A percentile compares a stretch with the other conserved stretches of the same genome.
phyloP scores from a whole-genome alignment of 2,888 invertebrate species.

The Hydrotaea diabolus region DNA sequence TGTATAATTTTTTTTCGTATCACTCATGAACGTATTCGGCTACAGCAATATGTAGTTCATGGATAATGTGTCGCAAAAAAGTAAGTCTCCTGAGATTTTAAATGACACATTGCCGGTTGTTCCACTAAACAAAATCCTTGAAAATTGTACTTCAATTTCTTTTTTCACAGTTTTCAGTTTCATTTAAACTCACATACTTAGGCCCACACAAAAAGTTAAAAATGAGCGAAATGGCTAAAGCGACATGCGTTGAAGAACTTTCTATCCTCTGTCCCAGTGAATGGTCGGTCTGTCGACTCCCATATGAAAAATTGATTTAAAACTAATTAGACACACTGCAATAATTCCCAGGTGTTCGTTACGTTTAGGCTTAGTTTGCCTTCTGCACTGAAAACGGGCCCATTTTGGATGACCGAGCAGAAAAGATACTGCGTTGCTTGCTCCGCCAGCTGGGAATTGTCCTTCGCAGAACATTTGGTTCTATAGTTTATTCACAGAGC shows the following conservation, averaged over 20 bases:
- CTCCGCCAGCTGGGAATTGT: conserved; percentile 55
- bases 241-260: conserved; percentile 2
- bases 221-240: background rate
- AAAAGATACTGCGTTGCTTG: no score
- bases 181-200: background rate
- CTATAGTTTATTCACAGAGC: background rate
- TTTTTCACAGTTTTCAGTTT: background rate
- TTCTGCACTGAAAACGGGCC: background rate
- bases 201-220: background rate
- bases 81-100: background rate
- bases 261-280: background rate
- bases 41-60: no score
- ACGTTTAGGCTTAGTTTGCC: conserved; percentile 39
- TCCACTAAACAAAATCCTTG: background rate
- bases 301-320: conserved; percentile 57
- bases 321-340: conserved; percentile 59
- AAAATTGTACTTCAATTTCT: background rate
- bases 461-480: conserved; percentile 61
- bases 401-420: conserved; percentile 21
- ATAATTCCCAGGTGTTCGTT: conserved; percentile 57
- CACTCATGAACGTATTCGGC: no score
- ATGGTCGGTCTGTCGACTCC: conserved; percentile 5
- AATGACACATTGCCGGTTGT: background rate
- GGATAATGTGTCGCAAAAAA: no score
- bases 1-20: no score